Evolutionary conservation across 2,113 vertebrate genomes (phyloP), one percentile per base, ranked within the genome.

Genomic region (Brachyistius frenatus): DNA sequence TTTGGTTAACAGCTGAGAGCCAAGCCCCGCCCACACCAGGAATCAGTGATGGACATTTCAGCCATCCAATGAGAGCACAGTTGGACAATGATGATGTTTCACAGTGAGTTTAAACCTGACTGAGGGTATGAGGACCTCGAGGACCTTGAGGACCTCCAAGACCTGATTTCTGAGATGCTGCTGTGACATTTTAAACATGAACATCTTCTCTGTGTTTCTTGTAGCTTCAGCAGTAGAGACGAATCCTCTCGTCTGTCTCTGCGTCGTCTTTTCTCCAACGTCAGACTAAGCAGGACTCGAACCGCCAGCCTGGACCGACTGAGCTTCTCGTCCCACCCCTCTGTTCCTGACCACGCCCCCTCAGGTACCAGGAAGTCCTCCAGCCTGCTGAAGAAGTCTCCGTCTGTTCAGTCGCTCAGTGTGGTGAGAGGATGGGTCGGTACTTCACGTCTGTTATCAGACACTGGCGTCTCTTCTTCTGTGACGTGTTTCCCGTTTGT

Each of bases 271-370:
- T 94, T 99, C 84, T 91, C 93, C 1, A 90, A 91, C 52, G 86
- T 97, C 81, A 91, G 93, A 85, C 75, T 96, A 62, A 90, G 91
- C 65, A 93, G 93, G 53, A 93, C 94, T 77, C 95, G 91, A 62
- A 95, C 95, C 66, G 89, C 91, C 79, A 98, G 97, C 60, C 93
- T 97, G 66, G 96, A 97, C 88, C 96, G 96, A 2, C 76, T 91
- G 33, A 49, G 55, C 54, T 69, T 54, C 9, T n/a, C 11, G 1
- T 47, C 2, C 49, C 56, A 2, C 11, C 15, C 49, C 7, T 5
- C 47, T 0, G 31, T 1, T 0, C 0, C 3, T 11, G 62, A 61
- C 15, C 30, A 46, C 0, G 11, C 66, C 23, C 49, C 50, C 11
- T 8, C n/a, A 1, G 35, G n/a, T 36, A 44, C 15, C 53, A 50